Percentiles rank a stretch among this genome's conserved stretches.
phyloP scores from a whole-genome alignment of 35 echinoderm and acorn worm genomes.

The Anneissia japonica region DNA sequence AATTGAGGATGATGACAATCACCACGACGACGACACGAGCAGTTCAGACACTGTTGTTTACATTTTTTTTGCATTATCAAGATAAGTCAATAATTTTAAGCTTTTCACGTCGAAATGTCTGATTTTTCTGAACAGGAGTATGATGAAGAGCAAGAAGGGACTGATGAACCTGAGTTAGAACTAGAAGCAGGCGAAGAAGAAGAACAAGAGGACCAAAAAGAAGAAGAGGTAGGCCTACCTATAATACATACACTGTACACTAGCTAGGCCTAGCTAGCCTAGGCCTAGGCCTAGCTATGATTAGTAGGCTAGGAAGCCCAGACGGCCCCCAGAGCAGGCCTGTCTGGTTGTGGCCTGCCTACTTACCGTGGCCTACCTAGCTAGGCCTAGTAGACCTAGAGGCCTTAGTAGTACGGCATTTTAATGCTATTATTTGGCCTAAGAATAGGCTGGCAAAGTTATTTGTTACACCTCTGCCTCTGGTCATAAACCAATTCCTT shows the following conservation, averaged over 20 bases:
- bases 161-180: constrained; percentile 83
- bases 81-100: neutral
- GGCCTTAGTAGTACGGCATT: too few relatives aligned
- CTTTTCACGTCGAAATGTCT: constrained; percentile 48
- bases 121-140: constrained; percentile 90
- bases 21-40: neutral
- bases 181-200: constrained; percentile 77
- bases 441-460: too few relatives aligned
- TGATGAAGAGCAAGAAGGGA: constrained; percentile 93
- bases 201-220: constrained; percentile 59
- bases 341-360: too few relatives aligned
- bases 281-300: too few relatives aligned
- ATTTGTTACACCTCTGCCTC: too few relatives aligned
- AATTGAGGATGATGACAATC: neutral
- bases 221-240: constrained; percentile 56
- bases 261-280: neutral
- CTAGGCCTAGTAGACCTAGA: too few relatives aligned
- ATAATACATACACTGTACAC: too few relatives aligned
- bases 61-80: neutral
- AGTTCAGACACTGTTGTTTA: neutral
- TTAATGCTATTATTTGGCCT: too few relatives aligned
- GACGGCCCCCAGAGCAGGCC: too few relatives aligned
- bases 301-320: too few relatives aligned
- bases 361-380: too few relatives aligned
- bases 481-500: too few relatives aligned